These are phyloP conservation scores for Solea senegalensis DNA, from an alignment of 2,113 vertebrate species.

Conservation along the genomic window DNA sequence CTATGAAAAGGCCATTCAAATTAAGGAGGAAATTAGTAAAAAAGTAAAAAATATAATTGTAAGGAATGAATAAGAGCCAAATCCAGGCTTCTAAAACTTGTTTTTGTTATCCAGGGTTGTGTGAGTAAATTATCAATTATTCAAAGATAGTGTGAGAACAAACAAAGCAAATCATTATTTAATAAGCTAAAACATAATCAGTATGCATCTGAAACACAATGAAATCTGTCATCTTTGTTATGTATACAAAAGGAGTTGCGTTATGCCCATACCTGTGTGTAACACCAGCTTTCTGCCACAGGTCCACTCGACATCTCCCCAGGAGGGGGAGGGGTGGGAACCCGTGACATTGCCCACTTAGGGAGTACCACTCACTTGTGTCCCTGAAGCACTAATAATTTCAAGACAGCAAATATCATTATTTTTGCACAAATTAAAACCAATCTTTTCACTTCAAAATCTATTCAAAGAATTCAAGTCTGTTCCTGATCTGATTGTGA, in stretches of 20 bases:
- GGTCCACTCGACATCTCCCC: constrained; percentile 97
- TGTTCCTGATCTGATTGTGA: too few relatives aligned
- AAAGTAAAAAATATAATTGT: neutral
- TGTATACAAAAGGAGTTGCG: neutral
- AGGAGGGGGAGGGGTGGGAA: constrained; percentile 91
- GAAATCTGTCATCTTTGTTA: neutral
- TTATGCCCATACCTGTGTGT: constrained; percentile 89
- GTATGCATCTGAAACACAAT: neutral
- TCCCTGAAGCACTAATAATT: constrained; percentile 62
- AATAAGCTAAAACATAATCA: neutral
- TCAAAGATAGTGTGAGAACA: too few relatives aligned
- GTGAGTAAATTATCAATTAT: too few relatives aligned
- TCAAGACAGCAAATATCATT: constrained; percentile 6
- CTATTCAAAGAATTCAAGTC: too few relatives aligned
- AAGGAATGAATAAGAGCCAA: too few relatives aligned
- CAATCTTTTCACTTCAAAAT: neutral
- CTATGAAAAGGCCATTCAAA: neutral
- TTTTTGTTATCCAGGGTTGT: too few relatives aligned
- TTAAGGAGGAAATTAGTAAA: neutral
- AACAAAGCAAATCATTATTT: neutral
- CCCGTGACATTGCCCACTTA: constrained; percentile 91
- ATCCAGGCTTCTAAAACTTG: too few relatives aligned
- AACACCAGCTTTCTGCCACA: constrained; percentile 99
- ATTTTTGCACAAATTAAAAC: constrained; percentile 20
- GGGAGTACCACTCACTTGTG: constrained; percentile 66